Percentiles rank a stretch among this genome's conserved stretches.
These are phyloP conservation scores for Cryptotermes secundus DNA, from an alignment of 1,140 invertebrate genomes.

Conservation along the genomic window DNA sequence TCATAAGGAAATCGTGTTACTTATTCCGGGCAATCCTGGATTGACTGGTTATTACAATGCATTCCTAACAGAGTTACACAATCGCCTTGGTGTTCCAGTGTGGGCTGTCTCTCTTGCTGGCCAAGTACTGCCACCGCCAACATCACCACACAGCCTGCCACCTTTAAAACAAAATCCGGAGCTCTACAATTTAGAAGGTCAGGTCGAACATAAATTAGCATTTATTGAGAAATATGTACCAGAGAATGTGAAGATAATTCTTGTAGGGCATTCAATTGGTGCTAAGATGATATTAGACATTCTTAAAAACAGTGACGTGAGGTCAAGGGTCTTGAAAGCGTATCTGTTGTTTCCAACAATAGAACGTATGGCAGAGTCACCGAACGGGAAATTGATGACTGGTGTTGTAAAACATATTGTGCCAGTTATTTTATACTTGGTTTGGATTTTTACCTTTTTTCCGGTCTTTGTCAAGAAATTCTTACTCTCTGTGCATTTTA, in stretches of 20 bases:
- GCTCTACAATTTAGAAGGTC: slow-evolving; percentile 67
- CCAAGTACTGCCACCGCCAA: slow-evolving; percentile 45
- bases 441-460: slow-evolving; percentile 60
- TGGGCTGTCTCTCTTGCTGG: slow-evolving; percentile 74
- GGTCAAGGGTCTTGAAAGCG: slow-evolving; percentile 52
- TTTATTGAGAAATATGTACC: slow-evolving; percentile 75
- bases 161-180: slow-evolving; percentile 53
- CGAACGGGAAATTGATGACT: slow-evolving; percentile 64
- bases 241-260: slow-evolving; percentile 62
- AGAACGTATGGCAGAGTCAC: slow-evolving; percentile 70
- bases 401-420: slow-evolving; percentile 56
- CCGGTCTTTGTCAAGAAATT: slow-evolving; percentile 54
- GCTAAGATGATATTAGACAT: slow-evolving; percentile 76
- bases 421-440: slow-evolving; percentile 55
- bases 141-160: slow-evolving; percentile 44
- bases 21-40: slow-evolving; percentile 71
- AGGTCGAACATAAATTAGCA: slow-evolving; percentile 76
- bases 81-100: slow-evolving; percentile 59
- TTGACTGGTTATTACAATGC: slow-evolving; percentile 67
- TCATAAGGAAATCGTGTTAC: slow-evolving; percentile 54
- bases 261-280: slow-evolving; percentile 85
- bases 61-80: slow-evolving; percentile 64
- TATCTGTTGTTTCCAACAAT: slow-evolving; percentile 83
- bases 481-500: slow-evolving; percentile 54
- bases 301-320: slow-evolving; percentile 57